phyloP scores from a whole-genome alignment of 2,113 vertebrate genomes.

The Suncus etruscus region DNA sequence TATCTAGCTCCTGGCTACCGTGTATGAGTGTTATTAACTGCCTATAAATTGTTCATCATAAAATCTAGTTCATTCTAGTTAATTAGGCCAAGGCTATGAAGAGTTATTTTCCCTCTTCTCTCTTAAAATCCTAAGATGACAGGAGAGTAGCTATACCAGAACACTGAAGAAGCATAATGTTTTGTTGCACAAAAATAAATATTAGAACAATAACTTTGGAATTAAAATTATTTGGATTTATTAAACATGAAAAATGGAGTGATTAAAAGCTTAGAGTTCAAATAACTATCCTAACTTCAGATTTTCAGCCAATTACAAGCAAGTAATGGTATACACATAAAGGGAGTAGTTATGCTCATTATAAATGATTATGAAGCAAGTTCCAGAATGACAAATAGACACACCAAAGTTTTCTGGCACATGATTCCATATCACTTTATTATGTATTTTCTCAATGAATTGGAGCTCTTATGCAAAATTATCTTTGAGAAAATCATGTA shows the following conservation, averaged over 20 bases:
- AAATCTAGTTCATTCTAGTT: constrained; percentile 88
- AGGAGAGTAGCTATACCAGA: constrained; percentile 73
- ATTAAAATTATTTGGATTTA: constrained; percentile 70
- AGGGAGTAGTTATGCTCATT: constrained; percentile 5
- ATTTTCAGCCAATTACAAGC: constrained; percentile 55
- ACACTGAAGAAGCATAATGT: constrained; percentile 48
- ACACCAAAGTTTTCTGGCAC: constrained; percentile 50
- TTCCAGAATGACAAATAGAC: constrained; percentile 68
- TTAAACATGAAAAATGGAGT: constrained; percentile 54
- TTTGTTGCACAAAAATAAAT: constrained; percentile 71
- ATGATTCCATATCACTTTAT: constrained; percentile 45
- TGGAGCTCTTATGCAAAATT: constrained; percentile 55
- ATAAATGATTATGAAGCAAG: constrained; percentile 43
- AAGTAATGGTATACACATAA: neutral
- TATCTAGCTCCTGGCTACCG: constrained; percentile 88
- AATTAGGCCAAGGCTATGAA: constrained; percentile 88
- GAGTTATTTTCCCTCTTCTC: constrained; percentile 74
- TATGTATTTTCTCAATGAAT: constrained; percentile 53
- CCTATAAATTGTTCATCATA: constrained; percentile 88
- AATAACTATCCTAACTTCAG: constrained; percentile 47
- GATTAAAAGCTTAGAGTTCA: constrained; percentile 38
- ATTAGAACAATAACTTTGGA: constrained; percentile 62
- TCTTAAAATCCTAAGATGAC: constrained; percentile 78
- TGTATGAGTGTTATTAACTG: constrained; percentile 88
- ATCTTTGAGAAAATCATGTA: constrained; percentile 59